Conservation (phyloP, 1,140 invertebrate genomes). For the Cyclina sinensis region DNA sequence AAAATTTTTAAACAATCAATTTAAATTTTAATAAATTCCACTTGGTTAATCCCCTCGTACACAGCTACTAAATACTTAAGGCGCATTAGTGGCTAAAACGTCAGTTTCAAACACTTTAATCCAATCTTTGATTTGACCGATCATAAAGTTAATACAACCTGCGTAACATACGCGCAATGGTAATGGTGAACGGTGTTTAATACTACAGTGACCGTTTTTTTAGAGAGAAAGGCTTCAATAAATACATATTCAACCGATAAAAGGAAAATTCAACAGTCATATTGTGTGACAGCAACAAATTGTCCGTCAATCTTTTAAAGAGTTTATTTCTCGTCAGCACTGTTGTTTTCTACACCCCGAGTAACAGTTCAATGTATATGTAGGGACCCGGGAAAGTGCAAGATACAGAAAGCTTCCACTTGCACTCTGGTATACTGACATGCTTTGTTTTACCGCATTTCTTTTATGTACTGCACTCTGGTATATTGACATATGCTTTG, state of each 20-base stretch:
- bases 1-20: slow-evolving; percentile 26
- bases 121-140: background rate
- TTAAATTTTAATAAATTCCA: background rate
- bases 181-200: background rate
- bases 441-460: too few relatives aligned
- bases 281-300: background rate
- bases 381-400: too few relatives aligned
- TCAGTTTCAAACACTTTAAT: background rate
- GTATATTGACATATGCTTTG: too few relatives aligned
- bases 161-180: background rate
- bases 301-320: background rate
- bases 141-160: background rate
- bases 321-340: background rate
- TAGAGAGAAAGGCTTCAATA: background rate
- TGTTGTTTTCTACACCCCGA: too few relatives aligned
- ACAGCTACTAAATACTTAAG: slow-evolving; percentile 3
- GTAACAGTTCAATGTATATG: too few relatives aligned
- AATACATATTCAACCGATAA: background rate
- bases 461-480: too few relatives aligned
- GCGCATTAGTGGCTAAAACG: background rate
- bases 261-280: background rate
- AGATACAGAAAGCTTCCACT: too few relatives aligned
- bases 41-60: background rate
- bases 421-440: too few relatives aligned
- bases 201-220: background rate